These are phyloP conservation scores for Pristionchus entomophagus DNA, from an alignment of 2,888 invertebrate species.

Conservation along the genomic window DNA sequence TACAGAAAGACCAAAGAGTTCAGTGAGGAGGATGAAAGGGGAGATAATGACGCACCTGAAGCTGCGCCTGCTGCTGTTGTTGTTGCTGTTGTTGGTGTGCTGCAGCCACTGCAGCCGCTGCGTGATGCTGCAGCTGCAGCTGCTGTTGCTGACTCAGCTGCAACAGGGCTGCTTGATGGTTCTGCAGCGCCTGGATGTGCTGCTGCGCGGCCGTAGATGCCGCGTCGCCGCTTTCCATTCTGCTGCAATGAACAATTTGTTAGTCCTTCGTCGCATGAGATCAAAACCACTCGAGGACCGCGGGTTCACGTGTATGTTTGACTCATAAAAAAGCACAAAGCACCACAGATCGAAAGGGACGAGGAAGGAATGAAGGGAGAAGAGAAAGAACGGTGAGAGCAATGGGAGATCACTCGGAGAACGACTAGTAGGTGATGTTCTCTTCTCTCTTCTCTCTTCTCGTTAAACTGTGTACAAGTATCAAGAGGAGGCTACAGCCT, in stretches of 20 bases:
- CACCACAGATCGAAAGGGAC: not conserved
- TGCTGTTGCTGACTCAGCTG: conserved; percentile 48
- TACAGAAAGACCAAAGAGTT: not conserved
- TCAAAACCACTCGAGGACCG: not conserved
- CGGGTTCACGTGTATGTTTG: not conserved
- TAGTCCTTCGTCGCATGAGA: not conserved
- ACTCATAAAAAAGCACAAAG: not conserved
- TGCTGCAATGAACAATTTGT: not conserved
- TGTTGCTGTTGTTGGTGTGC: conserved; percentile 5
- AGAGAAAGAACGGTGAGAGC: not conserved
- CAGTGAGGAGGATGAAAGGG: not conserved
- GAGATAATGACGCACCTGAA: too few species aligned
- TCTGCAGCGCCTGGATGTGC: conserved; percentile 43
- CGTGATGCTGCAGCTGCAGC: too few species aligned
- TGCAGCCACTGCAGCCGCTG: conserved; percentile 29
- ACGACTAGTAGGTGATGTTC: not conserved
- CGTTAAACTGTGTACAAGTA: not conserved
- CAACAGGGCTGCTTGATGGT: conserved; percentile 49
- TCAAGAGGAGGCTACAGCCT: too few species aligned
- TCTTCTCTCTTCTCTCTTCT: too few species aligned
- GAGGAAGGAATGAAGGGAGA: not conserved
- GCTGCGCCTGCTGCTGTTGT: not conserved
- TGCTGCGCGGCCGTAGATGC: conserved; percentile 48
- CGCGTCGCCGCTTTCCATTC: conserved; percentile 4
- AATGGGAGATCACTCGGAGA: not conserved